Conservation (phyloP, 2,113 vertebrate species). For the Drymodes brunneopygia region DNA sequence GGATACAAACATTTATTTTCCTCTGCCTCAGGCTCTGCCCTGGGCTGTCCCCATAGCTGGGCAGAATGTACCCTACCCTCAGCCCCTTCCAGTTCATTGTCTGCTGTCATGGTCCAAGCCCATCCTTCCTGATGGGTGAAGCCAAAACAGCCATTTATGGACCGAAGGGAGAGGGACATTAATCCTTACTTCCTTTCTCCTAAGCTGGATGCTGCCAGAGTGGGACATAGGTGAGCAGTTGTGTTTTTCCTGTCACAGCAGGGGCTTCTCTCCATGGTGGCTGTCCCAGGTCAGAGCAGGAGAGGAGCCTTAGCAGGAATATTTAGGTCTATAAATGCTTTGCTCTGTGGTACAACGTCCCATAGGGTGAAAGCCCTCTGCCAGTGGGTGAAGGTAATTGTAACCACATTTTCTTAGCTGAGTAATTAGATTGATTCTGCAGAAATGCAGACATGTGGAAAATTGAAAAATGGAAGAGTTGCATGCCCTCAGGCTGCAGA, state of each 20-base stretch:
- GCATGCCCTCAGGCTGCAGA: neutral
- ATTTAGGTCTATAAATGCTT: neutral
- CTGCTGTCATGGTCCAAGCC: neutral
- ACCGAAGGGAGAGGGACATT: neutral
- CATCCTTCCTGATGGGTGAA: neutral
- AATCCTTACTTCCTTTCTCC: neutral
- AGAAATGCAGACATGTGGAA: neutral
- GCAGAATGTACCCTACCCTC: neutral
- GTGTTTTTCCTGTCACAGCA: neutral
- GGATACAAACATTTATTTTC: neutral
- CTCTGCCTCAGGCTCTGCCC: neutral
- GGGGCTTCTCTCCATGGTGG: neutral
- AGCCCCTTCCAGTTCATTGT: neutral
- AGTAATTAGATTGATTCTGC: conserved; percentile 31
- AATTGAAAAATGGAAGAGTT: conserved; percentile 23
- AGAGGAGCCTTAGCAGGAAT: neutral
- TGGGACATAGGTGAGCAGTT: neutral
- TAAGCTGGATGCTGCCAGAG: neutral
- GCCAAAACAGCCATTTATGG: neutral
- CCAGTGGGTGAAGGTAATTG: neutral
- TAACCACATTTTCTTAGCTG: neutral
- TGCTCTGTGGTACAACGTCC: neutral
- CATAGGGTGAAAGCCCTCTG: neutral
- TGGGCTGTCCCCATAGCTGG: fast-evolving
- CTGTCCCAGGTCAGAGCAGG: neutral